phyloP scores from a whole-genome alignment of 2,797 vertebrate genomes.

The Cyprinodon diabolis region DNA sequence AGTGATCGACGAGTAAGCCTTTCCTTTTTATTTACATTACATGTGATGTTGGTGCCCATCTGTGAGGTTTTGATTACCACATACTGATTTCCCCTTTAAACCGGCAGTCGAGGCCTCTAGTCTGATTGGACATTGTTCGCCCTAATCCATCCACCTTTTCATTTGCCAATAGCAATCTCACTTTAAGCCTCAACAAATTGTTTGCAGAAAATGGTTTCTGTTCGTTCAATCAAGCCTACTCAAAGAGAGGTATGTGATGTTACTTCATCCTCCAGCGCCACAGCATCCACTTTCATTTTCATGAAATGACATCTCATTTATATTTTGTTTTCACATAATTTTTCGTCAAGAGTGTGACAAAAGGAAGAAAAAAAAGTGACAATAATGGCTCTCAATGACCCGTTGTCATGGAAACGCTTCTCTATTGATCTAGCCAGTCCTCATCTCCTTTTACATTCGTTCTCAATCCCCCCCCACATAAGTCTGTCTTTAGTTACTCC shows the following conservation, averaged over 20 bases:
- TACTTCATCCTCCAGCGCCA: constrained; percentile 11
- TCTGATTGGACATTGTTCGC: constrained; percentile 67
- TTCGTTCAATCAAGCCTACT: constrained; percentile 41
- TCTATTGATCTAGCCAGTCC: constrained; percentile 74
- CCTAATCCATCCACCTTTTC: constrained; percentile 53
- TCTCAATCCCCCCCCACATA: constrained; percentile 68
- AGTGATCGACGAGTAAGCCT: not conserved
- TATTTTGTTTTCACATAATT: constrained; percentile 42
- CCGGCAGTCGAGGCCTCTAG: constrained; percentile 34
- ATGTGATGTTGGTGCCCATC: constrained; percentile 3
- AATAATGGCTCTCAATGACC: constrained; percentile 72
- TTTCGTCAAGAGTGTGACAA: constrained; percentile 19
- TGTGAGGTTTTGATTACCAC: constrained; percentile 33
- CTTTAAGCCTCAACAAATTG: constrained; percentile 47
- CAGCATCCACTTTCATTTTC: constrained; percentile 27
- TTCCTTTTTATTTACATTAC: constrained; percentile 18
- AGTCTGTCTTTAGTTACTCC: constrained; percentile 65
- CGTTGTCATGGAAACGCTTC: constrained; percentile 77
- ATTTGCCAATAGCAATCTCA: constrained; percentile 52
- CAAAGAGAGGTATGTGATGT: constrained; percentile 35
- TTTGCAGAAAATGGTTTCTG: constrained; percentile 48
- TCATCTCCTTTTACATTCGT: constrained; percentile 67
- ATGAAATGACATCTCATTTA: constrained; percentile 40
- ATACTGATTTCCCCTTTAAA: constrained; percentile 33
- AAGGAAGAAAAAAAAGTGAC: constrained; percentile 49